Evolutionary conservation across 2,797 vertebrate genomes (phyloP).

Genomic region (Xyrichtys novacula): DNA sequence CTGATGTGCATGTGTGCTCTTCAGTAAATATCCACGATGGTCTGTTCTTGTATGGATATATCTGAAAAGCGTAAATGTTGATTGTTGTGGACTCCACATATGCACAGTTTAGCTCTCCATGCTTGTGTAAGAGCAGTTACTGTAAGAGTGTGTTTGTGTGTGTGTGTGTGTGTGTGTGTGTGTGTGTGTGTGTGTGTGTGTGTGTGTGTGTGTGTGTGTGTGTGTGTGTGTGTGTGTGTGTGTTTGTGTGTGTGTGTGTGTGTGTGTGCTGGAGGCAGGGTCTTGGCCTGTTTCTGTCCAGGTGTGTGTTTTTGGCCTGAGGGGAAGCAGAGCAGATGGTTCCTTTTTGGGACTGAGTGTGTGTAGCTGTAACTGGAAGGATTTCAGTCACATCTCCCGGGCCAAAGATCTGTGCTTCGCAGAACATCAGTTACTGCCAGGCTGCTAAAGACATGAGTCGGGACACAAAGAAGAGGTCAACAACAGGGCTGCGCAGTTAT

Average conservation of each 20-base stretch:
- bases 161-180: background rate
- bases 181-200: slow-evolving; percentile 14
- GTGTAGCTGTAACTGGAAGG: slow-evolving; percentile 44
- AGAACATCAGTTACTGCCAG: slow-evolving; percentile 19
- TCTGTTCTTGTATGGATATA: background rate
- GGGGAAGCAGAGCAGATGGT: slow-evolving; percentile 73
- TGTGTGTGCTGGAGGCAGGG: slow-evolving; percentile 40
- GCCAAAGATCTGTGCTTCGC: slow-evolving; percentile 46
- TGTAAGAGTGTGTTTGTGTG: slow-evolving; percentile 15
- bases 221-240: slow-evolving; percentile 3
- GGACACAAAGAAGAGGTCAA: background rate
- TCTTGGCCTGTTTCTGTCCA: slow-evolving; percentile 67
- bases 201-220: background rate
- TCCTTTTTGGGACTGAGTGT: slow-evolving; percentile 43
- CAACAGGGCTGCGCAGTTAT: slow-evolving; percentile 9
- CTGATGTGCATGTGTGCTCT: slow-evolving; percentile 21
- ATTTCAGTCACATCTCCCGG: slow-evolving; percentile 50
- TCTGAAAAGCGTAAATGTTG: background rate
- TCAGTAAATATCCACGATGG: slow-evolving; percentile 5
- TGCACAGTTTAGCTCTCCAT: slow-evolving; percentile 6
- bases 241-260: slow-evolving; percentile 8
- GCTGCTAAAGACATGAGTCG: slow-evolving; percentile 16
- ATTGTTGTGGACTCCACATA: background rate
- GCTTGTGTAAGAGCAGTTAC: background rate
- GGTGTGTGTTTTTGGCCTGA: slow-evolving; percentile 75